A percentile compares a stretch with the other conserved stretches of the same genome.
phyloP scores from a whole-genome alignment of 2,888 invertebrate species.

The Cantharis rufa region DNA sequence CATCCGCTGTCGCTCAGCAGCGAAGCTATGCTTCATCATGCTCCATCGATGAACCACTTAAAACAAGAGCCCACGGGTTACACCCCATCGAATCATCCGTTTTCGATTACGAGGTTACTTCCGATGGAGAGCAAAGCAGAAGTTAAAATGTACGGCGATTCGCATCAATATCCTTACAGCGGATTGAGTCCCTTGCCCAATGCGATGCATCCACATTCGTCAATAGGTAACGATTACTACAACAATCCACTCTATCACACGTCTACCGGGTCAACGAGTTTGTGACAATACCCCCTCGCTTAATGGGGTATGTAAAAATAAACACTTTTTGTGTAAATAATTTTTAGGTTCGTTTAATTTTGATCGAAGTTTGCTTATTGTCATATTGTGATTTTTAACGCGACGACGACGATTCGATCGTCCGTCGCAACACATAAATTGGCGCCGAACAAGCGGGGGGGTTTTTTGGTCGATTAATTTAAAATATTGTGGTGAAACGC shows the following conservation, averaged over 20 bases:
- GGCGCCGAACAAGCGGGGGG: neutral
- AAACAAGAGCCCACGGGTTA: slow-evolving; percentile 65
- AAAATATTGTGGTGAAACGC: neutral
- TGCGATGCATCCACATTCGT: slow-evolving; percentile 60
- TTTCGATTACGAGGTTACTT: slow-evolving; percentile 91
- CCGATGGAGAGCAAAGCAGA: slow-evolving; percentile 87
- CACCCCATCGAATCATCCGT: slow-evolving; percentile 86
- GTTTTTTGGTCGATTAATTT: too few species aligned
- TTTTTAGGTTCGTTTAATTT: slow-evolving; percentile 5
- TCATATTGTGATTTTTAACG: neutral
- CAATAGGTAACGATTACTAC: slow-evolving; percentile 74
- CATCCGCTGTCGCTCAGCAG: slow-evolving; percentile 58
- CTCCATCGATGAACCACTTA: slow-evolving; percentile 63
- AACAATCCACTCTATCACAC: slow-evolving; percentile 81
- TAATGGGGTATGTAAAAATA: slow-evolving; percentile 57
- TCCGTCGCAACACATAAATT: neutral
- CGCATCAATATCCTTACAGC: slow-evolving; percentile 64
- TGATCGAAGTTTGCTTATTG: slow-evolving; percentile 9
- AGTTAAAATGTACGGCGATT: slow-evolving; percentile 90
- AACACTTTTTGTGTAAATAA: slow-evolving; percentile 4
- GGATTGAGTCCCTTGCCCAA: slow-evolving; percentile 66
- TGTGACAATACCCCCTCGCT: slow-evolving; percentile 92
- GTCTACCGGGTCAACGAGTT: slow-evolving; percentile 75
- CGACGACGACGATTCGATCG: neutral
- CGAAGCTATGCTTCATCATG: slow-evolving; percentile 58